phyloP scores from a whole-genome alignment of 2,797 vertebrate species.

The Dendrocincla fuliginosa region DNA sequence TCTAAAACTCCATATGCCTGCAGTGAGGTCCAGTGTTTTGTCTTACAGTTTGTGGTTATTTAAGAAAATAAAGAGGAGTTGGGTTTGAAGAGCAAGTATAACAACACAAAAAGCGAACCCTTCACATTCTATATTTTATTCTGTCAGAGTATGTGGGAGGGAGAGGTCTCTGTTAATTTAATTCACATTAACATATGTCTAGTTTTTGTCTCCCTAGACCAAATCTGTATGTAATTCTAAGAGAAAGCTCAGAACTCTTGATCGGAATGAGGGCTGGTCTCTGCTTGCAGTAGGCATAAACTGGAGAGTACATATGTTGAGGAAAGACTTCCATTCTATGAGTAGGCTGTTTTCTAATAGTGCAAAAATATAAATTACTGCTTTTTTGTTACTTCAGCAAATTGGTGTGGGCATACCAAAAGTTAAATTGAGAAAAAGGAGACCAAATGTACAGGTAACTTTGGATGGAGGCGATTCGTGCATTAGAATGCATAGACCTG shows the following conservation, averaged over 20 bases:
- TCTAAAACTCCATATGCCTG: background rate
- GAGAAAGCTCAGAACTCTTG: background rate
- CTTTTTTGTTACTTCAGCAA: slow-evolving; percentile 81
- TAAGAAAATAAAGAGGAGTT: background rate
- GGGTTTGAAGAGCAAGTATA: background rate
- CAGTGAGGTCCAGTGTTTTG: background rate
- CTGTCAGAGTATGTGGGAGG: background rate
- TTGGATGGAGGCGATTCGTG: slow-evolving; percentile 66
- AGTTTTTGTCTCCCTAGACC: background rate
- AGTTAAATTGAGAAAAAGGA: slow-evolving; percentile 82
- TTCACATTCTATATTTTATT: background rate
- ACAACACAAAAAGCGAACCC: background rate
- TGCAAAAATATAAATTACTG: slow-evolving; percentile 54
- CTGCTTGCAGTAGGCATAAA: background rate
- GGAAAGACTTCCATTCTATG: background rate
- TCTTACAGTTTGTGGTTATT: background rate
- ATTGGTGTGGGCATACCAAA: slow-evolving; percentile 83
- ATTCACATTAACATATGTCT: background rate
- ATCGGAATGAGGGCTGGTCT: background rate
- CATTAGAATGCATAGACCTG: slow-evolving; percentile 66
- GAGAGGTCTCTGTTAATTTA: background rate
- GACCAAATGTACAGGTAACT: slow-evolving; percentile 81
- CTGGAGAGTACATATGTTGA: background rate
- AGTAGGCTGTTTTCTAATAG: background rate
- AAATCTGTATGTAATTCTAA: background rate